Evolutionary conservation across 92 coral and sea anemone genomes (phyloP), one percentile per base, ranked within the genome.

Genomic region (Blastomussa wellsi): DNA sequence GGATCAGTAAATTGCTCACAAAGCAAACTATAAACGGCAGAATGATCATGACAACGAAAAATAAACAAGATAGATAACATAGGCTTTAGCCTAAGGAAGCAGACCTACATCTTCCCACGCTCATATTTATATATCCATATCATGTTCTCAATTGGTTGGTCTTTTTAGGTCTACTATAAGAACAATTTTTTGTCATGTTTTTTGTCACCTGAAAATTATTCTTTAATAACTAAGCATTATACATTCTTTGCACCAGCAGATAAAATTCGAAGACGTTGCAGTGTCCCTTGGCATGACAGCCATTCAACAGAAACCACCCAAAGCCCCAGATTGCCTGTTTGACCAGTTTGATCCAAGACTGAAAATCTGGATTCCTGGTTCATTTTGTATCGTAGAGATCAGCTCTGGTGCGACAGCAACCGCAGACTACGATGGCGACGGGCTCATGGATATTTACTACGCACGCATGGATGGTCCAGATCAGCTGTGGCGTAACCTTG

Each of bases 271-370:
- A 77, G 98, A 97, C 53, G 89, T 97, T 62, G 99, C 99, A 36
- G 92, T 86, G 16, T 79, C 39, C 39, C 89, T 97, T 38, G 98
- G 99, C 11, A 94, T 97, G 96, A 88, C 95, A 29, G 94, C 99
- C 0, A 78, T 78, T 0, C 98, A 93, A 19, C 90, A 93, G 60
- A 87, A 88, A 16, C 94, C 98, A 42, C 98, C 99, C 2, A 89
- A 93, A 65, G 98, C 98, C 37, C 99, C 99, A 1, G 99, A 97
- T 65, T 97, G 99, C 76, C 86, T 97, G 92, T 97, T 97, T 88
- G 99, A 97, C 76, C 98, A 97, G 57, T 97, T 91, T 89, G 99
- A 97, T 81, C 99, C 99, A 33, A 84, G 70, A 78, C 86, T 94
- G 22, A 95, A 97, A 88, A 82, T 93, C 59, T 97, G 99, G 99